phyloP scores from a whole-genome alignment of 2,888 invertebrate species.

The Pollenia angustigena region DNA sequence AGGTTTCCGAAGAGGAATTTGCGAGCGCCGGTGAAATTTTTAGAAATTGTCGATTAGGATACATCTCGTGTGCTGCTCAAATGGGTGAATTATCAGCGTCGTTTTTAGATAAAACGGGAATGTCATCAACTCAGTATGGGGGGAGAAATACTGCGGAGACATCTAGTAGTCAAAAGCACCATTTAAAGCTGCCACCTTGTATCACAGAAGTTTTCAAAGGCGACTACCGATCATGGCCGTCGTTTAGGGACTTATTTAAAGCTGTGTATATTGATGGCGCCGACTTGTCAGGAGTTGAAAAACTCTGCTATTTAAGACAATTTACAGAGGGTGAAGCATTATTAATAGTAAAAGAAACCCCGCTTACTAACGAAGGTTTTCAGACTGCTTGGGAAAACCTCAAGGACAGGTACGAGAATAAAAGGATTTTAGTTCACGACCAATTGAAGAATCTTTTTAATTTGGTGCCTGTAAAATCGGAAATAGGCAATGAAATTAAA shows the following conservation, averaged over 20 bases:
- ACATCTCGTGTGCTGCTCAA: neutral
- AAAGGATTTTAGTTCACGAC: conserved; percentile 30
- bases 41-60: neutral
- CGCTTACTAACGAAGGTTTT: conserved; percentile 29
- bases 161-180: neutral
- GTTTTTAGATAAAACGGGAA: neutral
- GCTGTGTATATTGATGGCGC: conserved; percentile 1
- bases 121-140: neutral
- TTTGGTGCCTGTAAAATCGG: conserved; percentile 21
- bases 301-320: neutral
- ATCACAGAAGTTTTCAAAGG: neutral
- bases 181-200: conserved; percentile 8
- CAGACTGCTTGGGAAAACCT: conserved; percentile 24
- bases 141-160: neutral
- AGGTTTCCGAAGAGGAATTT: neutral
- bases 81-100: neutral
- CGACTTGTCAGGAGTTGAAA: neutral
- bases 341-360: too few species aligned
- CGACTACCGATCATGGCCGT: neutral
- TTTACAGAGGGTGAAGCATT: neutral
- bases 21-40: neutral
- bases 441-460: conserved; percentile 52
- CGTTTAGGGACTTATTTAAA: neutral
- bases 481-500: conserved; percentile 34
- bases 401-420: conserved; percentile 23